These are phyloP conservation scores for Oostethus manadensis DNA, from an alignment of 2,113 vertebrate species.

Conservation along the genomic window DNA sequence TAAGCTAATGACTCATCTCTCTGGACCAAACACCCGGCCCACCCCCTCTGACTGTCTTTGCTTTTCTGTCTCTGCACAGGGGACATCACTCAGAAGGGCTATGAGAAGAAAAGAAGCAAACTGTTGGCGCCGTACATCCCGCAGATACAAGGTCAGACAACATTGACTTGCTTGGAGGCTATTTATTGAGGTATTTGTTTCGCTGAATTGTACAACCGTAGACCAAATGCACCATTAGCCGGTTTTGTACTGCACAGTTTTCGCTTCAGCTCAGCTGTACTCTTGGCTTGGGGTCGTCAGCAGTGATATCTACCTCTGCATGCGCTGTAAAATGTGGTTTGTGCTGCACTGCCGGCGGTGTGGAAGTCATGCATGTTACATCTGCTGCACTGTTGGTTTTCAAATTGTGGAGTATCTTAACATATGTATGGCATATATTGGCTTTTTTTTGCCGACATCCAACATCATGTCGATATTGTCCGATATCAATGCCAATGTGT, in stretches of 20 bases:
- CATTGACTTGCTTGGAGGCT: no score
- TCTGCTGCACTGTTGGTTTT: no score
- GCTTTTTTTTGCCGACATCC: no score
- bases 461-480: no score
- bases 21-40: conserved; percentile 24
- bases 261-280: conserved; percentile 13
- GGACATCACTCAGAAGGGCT: conserved; percentile 82
- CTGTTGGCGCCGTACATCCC: conserved; percentile 77
- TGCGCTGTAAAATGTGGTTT: no score
- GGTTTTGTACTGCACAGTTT: not conserved
- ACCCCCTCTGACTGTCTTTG: conserved; percentile 44
- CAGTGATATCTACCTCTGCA: no score
- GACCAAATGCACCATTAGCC: conserved; percentile 1
- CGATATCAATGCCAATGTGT: no score
- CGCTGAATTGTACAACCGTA: not conserved
- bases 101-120: conserved; percentile 81
- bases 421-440: no score
- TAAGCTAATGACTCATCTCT: conserved; percentile 69
- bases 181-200: not conserved
- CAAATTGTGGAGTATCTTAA: no score
- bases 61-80: conserved; percentile 66
- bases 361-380: no score
- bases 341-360: no score
- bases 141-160: conserved; percentile 75
- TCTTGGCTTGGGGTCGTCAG: no score